Base-by-base conservation (phyloP, 2,113 vertebrate species). In the Amblyornis subalaris region DNA sequence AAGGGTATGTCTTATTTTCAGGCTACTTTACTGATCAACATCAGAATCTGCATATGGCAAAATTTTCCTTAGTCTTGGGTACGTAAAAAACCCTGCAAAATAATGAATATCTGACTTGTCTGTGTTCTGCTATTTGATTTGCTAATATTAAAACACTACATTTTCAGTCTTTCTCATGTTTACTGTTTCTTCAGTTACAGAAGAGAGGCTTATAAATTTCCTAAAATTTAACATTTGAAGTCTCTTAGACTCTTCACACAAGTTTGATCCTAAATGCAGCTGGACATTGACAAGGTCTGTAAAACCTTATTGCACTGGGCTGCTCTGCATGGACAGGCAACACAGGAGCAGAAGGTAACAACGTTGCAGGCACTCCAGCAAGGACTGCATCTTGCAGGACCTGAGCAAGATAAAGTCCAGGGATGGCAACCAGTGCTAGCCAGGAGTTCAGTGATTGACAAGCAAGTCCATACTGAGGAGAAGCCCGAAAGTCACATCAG, bases 241-340 rank as follows among this genome's bases (percentile, higher is more conserved):
- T 38, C 12, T 51, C 9, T 35, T 23, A 29, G 15, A 50, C 9
- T 62, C 33, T 55, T 47, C 31, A 31, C 12, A 10, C 6, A 60
- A 65, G 5, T 14, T 35, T n/a, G 26, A 54, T 69, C 11, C 26
- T 44, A 18, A 31, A 33, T 29, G 31, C 20, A 86, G 29, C 21
- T 29, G 19, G 24, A 48, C 28, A 16, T 4, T 64, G 23, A 6
- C 25, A 19, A 57, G n/a, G 9, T 16, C n/a, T 40, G 6, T 35
- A 51, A 72, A n/a, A 80, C 9, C 9, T 36, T 15, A 6, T 1
- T 35, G 38, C 15, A 26, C 16, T 24, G 7, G 12, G 17, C 7
- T 38, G 14, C 19, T 54, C 38, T 57, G 38, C 20, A 20, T 0
- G 0, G 38, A 7, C 20, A 42, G 6, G 23, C 9, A 9, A n/a